Base-by-base conservation (phyloP, 2,113 vertebrate species). In the Danionella cerebrum region DNA sequence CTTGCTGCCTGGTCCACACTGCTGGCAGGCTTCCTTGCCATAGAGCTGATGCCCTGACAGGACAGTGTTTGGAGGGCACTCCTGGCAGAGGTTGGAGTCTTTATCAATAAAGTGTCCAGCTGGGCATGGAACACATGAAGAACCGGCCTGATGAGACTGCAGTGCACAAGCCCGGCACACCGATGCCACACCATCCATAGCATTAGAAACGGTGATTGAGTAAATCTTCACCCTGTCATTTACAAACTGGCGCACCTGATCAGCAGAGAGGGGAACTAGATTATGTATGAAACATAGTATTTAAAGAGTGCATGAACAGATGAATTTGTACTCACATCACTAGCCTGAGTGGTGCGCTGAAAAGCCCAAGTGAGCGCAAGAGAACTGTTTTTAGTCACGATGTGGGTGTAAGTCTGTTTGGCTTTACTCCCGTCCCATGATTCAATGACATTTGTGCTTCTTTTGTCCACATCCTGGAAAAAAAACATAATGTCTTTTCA, bases 361-460 rank as follows among this genome's bases (percentile, higher is more conserved):
- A 98, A 99, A 29, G 96, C 96, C 96, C 96, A 99, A 0, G 95
- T 99, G 83, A 94, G 98, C 0, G 91, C 93, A 45, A 94, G 92
- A 0, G 96, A 91, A 67, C 93, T 90, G 1, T 98, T 98, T 84
- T 94, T 93, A 42, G 89, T 91, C 83, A 98, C 88, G 36, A 94
- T 31, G 41, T 97, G 92, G 7, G 92, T 93, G 55, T 94, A 98
- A 14, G 90, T 90, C 78, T 95, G 94, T 57, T 91, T 94, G 39
- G 87, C 84, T 82, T 94, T 92, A 9, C 83, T 92, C 80, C 89
- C 92, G 69, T 91, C 91, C 96, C 96, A 99, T 0, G 93, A 96
- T 71, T 98, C 93, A 64, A 98, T 92, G 70, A 98, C 94, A 2
- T 89, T 96, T 8, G 94, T 97, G 57, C 89, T 92, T 84, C 93